Evolutionary conservation across 2,888 invertebrate genomes (phyloP), one percentile per base, ranked within the genome.

Genomic region (Dermolepida albohirtum): DNA sequence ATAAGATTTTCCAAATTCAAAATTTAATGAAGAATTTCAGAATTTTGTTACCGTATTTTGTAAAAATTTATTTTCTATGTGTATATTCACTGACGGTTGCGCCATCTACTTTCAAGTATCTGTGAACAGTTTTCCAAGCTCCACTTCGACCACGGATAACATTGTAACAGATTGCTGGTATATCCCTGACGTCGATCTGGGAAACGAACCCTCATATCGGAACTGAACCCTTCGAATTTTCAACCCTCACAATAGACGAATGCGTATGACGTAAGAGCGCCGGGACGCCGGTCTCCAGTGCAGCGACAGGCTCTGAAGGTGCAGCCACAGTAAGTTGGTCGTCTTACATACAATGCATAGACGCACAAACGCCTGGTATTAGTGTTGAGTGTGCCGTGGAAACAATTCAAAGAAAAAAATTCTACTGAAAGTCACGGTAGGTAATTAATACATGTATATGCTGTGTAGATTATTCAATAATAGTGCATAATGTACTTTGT

Each of bases 241-340:
- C 47, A 39, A 55, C 66, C 57, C 50, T 41, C 39, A 14, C 14
- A 40, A 66, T 50, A 59, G 66, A 64, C 59, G 68, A 69, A 71
- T 68, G 59, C 34, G 59, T 65, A 73, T 78, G 78, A 78, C 78
- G 78, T 78, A 77, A 77, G 74, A 75, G 76, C 75, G 73, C 77
- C 77, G 78, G 78, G 78, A 78, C 77, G 76, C 76, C 75, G 72
- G 74, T 74, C 68, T 74, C 59, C 74, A 74, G 74, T 74, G 74
- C 73, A 74, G 74, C 72, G 73, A 69, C 71, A 70, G 75, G 71
- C 72, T 73, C 72, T 74, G 69, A 67, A 67, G 71, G 71, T 69
- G 71, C 71, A 71, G 66, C 69, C 65, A 68, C 69, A 47, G 66
- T 63, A 57, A 68, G 68, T 57, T 55, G 64, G 55, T 68, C 67